Conservation (phyloP, 2,113 vertebrate genomes). For the Pycnonotus jocosus region DNA sequence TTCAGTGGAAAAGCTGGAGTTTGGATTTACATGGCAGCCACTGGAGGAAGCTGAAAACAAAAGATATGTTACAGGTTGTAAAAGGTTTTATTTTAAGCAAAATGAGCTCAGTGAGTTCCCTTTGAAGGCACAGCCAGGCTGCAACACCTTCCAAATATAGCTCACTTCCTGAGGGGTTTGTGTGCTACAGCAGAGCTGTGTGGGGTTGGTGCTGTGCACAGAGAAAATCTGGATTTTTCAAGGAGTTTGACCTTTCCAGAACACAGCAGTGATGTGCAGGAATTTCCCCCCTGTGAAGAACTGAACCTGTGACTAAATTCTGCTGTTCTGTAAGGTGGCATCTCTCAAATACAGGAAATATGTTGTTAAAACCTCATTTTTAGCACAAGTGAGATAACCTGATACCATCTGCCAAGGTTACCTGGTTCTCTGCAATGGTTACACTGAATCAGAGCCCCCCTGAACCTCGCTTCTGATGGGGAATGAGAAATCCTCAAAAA, state of each 20-base stretch:
- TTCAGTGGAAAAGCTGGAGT: not conserved
- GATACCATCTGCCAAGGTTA: not conserved
- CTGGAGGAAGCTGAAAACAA: constrained; percentile 14
- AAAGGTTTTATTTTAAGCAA: not conserved
- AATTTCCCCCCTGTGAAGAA: constrained; percentile 4
- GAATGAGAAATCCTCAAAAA: not conserved
- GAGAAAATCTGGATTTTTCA: not conserved
- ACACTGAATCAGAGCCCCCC: not conserved
- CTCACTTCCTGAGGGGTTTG: constrained; percentile 16
- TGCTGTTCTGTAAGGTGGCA: not conserved
- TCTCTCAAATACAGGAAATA: not conserved
- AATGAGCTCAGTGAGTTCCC: not conserved
- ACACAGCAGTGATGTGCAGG: not conserved
- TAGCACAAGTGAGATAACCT: not conserved
- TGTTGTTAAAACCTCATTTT: not conserved
- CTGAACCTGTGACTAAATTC: not conserved
- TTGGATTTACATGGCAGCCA: not conserved
- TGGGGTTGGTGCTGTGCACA: not conserved
- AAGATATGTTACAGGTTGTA: not conserved
- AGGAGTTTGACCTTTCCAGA: constrained; percentile 10
- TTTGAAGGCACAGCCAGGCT: not conserved
- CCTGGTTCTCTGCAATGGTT: not conserved
- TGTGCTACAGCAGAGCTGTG: not conserved
- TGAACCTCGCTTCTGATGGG: not conserved
- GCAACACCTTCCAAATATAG: not conserved